These are phyloP conservation scores for Drosophila sucinea DNA, from an alignment of 1,140 invertebrate genomes.

Conservation along the genomic window DNA sequence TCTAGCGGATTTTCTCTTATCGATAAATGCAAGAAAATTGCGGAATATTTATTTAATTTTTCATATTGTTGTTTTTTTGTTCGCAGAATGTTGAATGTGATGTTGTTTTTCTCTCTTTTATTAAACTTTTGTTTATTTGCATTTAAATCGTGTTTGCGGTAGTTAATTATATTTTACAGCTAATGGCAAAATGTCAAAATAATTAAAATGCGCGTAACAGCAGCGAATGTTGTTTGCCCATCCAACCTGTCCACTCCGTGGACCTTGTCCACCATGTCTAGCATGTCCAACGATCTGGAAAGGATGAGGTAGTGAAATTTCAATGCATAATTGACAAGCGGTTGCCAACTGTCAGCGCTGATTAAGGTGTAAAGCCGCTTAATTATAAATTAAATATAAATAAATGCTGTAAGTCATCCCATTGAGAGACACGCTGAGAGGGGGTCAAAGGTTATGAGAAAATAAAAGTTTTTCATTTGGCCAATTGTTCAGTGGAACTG, in stretches of 20 bases:
- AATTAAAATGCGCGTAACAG: constrained; percentile 65
- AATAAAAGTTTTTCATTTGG: neutral
- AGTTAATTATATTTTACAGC: constrained; percentile 80
- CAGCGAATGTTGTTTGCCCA: constrained; percentile 25
- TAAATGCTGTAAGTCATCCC: constrained; percentile 47
- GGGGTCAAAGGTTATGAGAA: too few species aligned
- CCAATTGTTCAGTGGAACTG: neutral
- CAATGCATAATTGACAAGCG: constrained; percentile 62
- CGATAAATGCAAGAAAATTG: constrained; percentile 40
- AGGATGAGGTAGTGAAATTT: constrained; percentile 25
- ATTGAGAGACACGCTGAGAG: neutral
- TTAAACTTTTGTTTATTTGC: constrained; percentile 62
- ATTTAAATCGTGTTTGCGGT: constrained; percentile 72
- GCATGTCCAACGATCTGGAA: constrained; percentile 7
- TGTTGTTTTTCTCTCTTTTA: neutral
- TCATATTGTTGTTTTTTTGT: constrained; percentile 17
- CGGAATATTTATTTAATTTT: constrained; percentile 17
- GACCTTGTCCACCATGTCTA: neutral
- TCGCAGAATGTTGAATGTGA: neutral
- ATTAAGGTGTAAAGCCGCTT: constrained; percentile 72
- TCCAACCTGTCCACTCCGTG: neutral
- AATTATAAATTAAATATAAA: constrained; percentile 74
- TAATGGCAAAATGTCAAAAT: constrained; percentile 80
- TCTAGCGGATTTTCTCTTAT: constrained; percentile 30
- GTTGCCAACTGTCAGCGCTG: constrained; percentile 71